Percentiles rank a stretch among this genome's conserved stretches.
These are phyloP conservation scores for Neostethus bicornis DNA, from an alignment of 2,797 vertebrate species.

Conservation along the genomic window DNA sequence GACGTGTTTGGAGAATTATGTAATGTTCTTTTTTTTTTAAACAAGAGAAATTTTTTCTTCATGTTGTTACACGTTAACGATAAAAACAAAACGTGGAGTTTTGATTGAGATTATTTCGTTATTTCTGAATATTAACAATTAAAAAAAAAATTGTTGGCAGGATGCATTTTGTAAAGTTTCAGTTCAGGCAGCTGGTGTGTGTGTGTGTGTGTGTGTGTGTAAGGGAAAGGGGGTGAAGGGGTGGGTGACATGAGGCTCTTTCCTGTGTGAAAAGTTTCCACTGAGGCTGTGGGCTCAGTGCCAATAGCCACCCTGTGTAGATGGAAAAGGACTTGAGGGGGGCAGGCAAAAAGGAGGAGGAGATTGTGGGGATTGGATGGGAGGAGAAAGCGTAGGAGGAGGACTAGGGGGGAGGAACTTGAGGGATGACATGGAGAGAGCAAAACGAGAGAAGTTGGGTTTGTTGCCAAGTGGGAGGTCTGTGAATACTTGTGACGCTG, in stretches of 20 bases:
- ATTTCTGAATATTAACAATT: not conserved
- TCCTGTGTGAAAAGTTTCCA: constrained; percentile 72
- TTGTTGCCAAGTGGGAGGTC: constrained; percentile 63
- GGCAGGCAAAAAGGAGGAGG: constrained; percentile 27
- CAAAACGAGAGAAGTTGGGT: constrained; percentile 23
- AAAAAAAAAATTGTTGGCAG: constrained; percentile 10
- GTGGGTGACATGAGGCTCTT: constrained; percentile 43
- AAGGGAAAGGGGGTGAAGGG: constrained; percentile 24
- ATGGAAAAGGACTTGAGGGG: constrained; percentile 1
- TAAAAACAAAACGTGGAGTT: not conserved
- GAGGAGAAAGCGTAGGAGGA: constrained; percentile 41
- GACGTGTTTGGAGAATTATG: constrained; percentile 79
- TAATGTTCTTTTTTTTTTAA: constrained; percentile 68
- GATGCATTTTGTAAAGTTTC: constrained; percentile 7
- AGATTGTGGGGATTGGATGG: constrained; percentile 29
- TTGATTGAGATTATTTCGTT: not conserved
- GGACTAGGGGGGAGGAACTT: constrained; percentile 22
- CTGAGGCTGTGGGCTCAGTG: constrained; percentile 43
- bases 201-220: no score
- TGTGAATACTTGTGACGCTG: constrained; percentile 66
- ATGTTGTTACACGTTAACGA: not conserved
- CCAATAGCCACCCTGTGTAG: constrained; percentile 49
- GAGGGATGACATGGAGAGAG: constrained; percentile 2
- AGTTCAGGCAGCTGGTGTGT: constrained; percentile 18
- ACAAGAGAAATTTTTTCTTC: constrained; percentile 19